phyloP scores from a whole-genome alignment of 2,113 vertebrate genomes.

The Strix aluco region DNA sequence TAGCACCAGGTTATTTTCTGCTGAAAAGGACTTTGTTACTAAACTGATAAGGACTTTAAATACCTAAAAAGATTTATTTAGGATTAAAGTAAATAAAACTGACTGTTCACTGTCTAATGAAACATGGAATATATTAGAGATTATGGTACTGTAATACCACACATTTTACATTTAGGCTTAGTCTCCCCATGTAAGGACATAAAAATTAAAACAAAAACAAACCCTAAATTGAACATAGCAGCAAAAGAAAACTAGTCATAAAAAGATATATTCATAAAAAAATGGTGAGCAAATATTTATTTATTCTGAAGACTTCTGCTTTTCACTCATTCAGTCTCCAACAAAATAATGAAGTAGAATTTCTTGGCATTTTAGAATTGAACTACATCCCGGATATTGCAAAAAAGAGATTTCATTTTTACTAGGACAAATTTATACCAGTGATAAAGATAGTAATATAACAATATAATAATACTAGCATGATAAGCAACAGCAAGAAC shows the following conservation, averaged over 20 bases:
- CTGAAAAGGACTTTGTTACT: not conserved
- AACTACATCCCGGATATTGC: not conserved
- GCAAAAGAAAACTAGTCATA: not conserved
- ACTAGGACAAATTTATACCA: not conserved
- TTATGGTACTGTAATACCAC: not conserved
- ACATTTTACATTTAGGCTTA: not conserved
- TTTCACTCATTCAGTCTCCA: not conserved
- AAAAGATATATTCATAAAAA: not conserved
- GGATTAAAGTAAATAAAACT: not conserved
- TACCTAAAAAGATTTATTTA: not conserved
- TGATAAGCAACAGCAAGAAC: not conserved
- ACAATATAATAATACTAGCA: not conserved
- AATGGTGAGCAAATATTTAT: not conserved
- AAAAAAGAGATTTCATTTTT: not conserved
- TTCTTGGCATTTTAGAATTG: not conserved
- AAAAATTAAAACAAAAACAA: not conserved
- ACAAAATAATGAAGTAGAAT: not conserved
- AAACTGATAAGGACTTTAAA: not conserved
- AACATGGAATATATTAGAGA: not conserved
- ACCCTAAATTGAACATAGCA: not conserved
- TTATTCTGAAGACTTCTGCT: not conserved
- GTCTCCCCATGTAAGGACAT: not conserved
- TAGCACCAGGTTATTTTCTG: not conserved
- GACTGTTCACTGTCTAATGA: not conserved
- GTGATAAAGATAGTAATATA: not conserved